A percentile compares a stretch with the other conserved stretches of the same genome.
Evolutionary conservation across 2,113 vertebrate genomes (phyloP).

Genomic region (Sus scrofa): DNA sequence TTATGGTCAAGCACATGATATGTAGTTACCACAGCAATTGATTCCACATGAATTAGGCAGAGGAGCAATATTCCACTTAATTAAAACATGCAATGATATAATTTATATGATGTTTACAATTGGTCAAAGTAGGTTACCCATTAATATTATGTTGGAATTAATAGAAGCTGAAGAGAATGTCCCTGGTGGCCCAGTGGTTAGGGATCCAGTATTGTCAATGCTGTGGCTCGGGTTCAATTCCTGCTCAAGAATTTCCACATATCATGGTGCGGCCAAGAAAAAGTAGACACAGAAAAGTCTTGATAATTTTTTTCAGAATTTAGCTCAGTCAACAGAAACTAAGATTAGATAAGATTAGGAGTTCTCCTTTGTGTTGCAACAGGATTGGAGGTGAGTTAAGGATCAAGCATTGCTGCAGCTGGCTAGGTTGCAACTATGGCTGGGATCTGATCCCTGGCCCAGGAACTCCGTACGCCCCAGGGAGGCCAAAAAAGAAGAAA

Average conservation of each 20-base stretch:
- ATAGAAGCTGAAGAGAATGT: background rate
- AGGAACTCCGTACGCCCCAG: too few species aligned
- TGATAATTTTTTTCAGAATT: background rate
- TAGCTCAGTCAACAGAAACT: background rate
- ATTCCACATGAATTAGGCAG: slow-evolving; percentile 54
- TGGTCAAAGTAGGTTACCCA: background rate
- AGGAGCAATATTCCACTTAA: slow-evolving; percentile 13
- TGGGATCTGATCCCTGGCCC: too few species aligned
- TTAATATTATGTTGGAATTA: background rate
- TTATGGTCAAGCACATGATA: background rate
- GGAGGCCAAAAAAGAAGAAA: background rate
- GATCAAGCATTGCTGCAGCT: too few species aligned
- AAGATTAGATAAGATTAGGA: too few species aligned
- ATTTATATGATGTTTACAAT: slow-evolving; percentile 40
- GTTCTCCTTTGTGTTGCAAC: too few species aligned
- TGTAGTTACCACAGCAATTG: background rate
- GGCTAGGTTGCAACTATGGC: too few species aligned
- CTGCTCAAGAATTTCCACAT: too few species aligned
- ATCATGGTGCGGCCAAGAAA: too few species aligned
- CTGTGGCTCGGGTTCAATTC: too few species aligned
- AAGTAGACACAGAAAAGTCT: background rate
- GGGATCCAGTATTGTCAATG: too few species aligned
- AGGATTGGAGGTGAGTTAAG: too few species aligned
- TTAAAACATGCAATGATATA: slow-evolving; percentile 26
- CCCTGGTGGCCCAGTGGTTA: too few species aligned